Conservation (phyloP, 2,113 vertebrate species). For the Nycticryphes semicollaris region DNA sequence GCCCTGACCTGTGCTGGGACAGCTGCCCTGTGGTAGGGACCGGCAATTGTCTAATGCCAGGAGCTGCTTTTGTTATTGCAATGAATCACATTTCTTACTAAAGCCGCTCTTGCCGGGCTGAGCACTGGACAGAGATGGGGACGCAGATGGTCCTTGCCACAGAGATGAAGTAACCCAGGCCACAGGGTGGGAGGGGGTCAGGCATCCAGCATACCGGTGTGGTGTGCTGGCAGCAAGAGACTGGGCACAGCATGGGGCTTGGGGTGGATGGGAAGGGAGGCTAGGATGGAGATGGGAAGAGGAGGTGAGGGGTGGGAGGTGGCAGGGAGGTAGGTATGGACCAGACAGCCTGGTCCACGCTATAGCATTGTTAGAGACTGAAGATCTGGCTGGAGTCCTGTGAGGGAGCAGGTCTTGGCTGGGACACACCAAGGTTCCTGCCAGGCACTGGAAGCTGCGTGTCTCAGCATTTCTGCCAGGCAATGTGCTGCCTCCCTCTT, state of each 20-base stretch:
- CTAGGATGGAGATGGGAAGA: neutral
- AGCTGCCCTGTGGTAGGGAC: neutral
- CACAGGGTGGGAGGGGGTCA: neutral
- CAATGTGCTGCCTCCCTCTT: neutral
- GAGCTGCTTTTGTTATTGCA: neutral
- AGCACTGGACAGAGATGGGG: neutral
- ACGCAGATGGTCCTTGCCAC: neutral
- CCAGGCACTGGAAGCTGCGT: fast-evolving
- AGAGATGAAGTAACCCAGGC: neutral
- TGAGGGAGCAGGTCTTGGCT: neutral
- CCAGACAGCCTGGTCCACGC: fast-evolving
- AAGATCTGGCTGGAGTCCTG: neutral
- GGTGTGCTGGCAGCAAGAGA: neutral
- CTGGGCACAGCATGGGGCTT: fast-evolving
- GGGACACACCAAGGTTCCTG: neutral
- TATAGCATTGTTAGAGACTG: neutral
- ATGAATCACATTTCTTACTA: neutral
- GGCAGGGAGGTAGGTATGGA: neutral
- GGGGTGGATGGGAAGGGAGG: neutral
- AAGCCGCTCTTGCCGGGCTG: fast-evolving
- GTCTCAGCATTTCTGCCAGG: fast-evolving
- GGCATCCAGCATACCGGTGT: fast-evolving
- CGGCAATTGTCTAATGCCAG: neutral
- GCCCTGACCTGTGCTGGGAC: neutral
- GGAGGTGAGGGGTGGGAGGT: neutral